Percentiles rank a stretch among this genome's conserved stretches.
Evolutionary conservation across 2,888 invertebrate species (phyloP).

Genomic region (Drosophila trichaetosa): DNA sequence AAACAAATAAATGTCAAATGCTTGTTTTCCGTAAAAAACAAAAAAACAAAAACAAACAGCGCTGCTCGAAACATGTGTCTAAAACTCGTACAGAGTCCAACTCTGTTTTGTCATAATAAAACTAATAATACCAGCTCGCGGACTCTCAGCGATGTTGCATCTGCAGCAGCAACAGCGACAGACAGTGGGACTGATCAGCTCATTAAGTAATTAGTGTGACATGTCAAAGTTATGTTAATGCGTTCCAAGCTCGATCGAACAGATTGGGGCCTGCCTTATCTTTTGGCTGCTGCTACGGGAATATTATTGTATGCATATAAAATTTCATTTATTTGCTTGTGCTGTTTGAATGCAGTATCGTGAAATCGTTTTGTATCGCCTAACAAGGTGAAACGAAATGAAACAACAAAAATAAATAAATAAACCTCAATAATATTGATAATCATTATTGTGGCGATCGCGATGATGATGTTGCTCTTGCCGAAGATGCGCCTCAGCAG

Average conservation of each 20-base stretch:
- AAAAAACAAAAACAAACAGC: background rate
- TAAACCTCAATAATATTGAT: conserved; percentile 51
- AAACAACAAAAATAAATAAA: conserved; percentile 2
- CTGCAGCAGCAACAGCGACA: background rate
- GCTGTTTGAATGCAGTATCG: conserved; percentile 50
- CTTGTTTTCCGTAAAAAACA: conserved; percentile 41
- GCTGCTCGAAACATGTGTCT: conserved; percentile 38
- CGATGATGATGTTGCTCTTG: conserved; percentile 21
- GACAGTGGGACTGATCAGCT: conserved; percentile 60
- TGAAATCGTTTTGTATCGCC: conserved; percentile 70
- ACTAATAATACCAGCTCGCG: conserved; percentile 38
- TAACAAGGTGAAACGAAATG: conserved; percentile 78
- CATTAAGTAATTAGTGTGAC: conserved; percentile 85
- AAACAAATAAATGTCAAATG: conserved; percentile 67
- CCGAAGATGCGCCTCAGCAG: conserved; percentile 51
- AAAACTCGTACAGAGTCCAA: conserved; percentile 16
- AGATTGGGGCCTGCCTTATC: conserved; percentile 70
- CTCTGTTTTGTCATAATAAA: conserved; percentile 31
- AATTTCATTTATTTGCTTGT: conserved; percentile 64
- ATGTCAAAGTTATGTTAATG: conserved; percentile 83
- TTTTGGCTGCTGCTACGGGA: conserved; percentile 53
- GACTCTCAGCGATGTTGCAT: conserved; percentile 2
- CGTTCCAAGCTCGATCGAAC: conserved; percentile 55
- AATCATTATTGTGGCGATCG: conserved; percentile 41
- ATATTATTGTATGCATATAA: conserved; percentile 63